A percentile compares a stretch with the other conserved stretches of the same genome.
Evolutionary conservation across 2,888 invertebrate genomes (phyloP).

Genomic region (Girardia tigrina): DNA sequence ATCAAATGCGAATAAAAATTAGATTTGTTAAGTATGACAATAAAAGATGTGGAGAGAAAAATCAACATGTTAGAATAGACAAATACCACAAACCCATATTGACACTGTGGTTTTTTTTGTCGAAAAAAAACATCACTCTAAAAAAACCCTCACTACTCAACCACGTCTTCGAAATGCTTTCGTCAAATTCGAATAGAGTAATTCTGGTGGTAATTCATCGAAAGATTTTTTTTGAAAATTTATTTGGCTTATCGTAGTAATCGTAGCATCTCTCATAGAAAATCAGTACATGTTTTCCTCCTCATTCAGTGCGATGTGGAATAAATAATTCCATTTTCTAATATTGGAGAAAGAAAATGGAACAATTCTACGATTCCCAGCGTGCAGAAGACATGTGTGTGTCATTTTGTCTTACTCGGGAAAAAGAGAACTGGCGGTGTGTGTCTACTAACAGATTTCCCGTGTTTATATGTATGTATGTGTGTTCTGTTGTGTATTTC

Average conservation of each 20-base stretch:
- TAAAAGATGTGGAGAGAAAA: background rate
- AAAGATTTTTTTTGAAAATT: background rate
- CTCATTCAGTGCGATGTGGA: slow-evolving; percentile 23
- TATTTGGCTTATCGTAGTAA: slow-evolving; percentile 23
- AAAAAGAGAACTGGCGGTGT: background rate
- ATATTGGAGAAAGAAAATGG: slow-evolving; percentile 20
- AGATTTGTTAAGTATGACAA: slow-evolving; percentile 23
- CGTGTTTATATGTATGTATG: background rate
- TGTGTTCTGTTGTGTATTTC: background rate
- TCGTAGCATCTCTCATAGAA: background rate
- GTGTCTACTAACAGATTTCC: background rate
- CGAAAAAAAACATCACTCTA: too few species aligned
- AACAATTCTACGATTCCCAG: background rate
- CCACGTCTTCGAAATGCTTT: too few species aligned
- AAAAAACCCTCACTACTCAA: too few species aligned
- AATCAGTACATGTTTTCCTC: slow-evolving; percentile 20
- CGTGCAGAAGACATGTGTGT: background rate
- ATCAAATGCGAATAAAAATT: slow-evolving; percentile 7
- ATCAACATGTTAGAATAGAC: slow-evolving; percentile 17
- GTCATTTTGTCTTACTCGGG: background rate
- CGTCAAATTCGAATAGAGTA: background rate
- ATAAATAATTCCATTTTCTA: slow-evolving; percentile 20
- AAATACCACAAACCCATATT: background rate
- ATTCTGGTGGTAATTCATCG: background rate
- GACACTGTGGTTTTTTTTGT: too few species aligned